Percentiles rank a stretch among this genome's conserved stretches.
phyloP scores from a whole-genome alignment of 2,113 vertebrate genomes.

The Cygnus atratus region DNA sequence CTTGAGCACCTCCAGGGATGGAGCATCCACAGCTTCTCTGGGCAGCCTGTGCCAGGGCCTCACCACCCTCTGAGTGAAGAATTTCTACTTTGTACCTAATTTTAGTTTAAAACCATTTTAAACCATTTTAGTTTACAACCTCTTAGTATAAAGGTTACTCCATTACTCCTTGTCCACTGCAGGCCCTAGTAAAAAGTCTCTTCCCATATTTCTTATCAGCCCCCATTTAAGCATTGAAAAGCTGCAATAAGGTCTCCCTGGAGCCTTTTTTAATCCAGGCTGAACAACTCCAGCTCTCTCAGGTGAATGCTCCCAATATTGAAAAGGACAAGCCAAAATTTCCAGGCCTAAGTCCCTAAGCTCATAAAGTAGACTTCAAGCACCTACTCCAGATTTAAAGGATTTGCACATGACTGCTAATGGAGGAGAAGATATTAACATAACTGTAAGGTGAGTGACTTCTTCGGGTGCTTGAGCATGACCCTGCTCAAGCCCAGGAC shows the following conservation, averaged over 20 bases:
- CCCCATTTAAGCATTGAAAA: background rate
- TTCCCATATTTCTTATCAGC: background rate
- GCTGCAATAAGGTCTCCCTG: background rate
- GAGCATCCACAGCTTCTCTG: background rate
- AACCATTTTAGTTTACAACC: background rate
- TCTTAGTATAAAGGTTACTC: background rate
- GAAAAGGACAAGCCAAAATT: background rate
- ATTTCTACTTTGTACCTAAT: background rate
- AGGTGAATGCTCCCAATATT: background rate
- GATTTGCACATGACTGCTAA: accelerated
- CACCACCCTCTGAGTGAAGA: background rate
- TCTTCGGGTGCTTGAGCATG: accelerated
- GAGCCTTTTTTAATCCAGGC: background rate
- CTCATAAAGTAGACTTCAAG: background rate
- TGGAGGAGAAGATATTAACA: background rate
- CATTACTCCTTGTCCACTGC: background rate
- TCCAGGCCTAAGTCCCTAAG: background rate
- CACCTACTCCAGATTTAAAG: background rate
- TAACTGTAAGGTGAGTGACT: background rate
- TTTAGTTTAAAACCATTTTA: background rate
- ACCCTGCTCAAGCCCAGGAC: background rate
- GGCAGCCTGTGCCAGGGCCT: background rate
- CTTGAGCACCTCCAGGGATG: background rate
- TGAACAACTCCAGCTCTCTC: background rate
- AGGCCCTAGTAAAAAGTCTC: background rate